These are phyloP conservation scores for Drosophila limbata DNA, from an alignment of 2,888 invertebrate species.

Conservation along the genomic window DNA sequence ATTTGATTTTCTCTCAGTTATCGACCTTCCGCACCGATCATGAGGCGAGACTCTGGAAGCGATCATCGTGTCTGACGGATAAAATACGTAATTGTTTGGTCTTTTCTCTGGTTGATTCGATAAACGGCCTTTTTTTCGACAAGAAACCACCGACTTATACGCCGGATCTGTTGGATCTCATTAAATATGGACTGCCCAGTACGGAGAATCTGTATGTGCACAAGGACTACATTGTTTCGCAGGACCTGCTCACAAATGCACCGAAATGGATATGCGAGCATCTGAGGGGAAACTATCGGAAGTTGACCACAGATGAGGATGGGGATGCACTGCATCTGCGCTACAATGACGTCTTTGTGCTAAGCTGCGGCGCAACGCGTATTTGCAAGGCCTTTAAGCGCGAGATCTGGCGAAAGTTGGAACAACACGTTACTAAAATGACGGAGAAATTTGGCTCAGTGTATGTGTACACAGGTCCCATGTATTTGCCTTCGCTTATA, in stretches of 20 bases:
- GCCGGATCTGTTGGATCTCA: constrained; percentile 47
- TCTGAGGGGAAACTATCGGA: constrained; percentile 42
- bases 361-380: constrained; percentile 48
- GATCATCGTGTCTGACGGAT: constrained; percentile 26
- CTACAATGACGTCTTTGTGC: constrained; percentile 65
- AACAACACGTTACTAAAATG: constrained; percentile 92
- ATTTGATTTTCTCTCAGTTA: constrained; percentile 29
- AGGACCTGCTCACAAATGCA: constrained; percentile 40
- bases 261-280: constrained; percentile 70
- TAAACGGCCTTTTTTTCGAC: constrained; percentile 30
- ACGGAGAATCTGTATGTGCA: constrained; percentile 57
- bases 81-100: constrained; percentile 45
- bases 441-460: constrained; percentile 91
- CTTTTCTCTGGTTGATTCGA: constrained; percentile 42
- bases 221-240: constrained; percentile 69
- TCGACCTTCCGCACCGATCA: constrained; percentile 59
- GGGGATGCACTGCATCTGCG: constrained; percentile 52
- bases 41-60: constrained; percentile 59
- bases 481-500: constrained; percentile 89
- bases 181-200: constrained; percentile 67
- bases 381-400: constrained; percentile 82
- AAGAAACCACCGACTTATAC: constrained; percentile 13
- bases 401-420: constrained; percentile 94
- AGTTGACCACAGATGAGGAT: constrained; percentile 34
- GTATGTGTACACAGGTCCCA: constrained; percentile 95